Conservation (phyloP, 2,797 vertebrate genomes). For the Myripristis murdjan region DNA sequence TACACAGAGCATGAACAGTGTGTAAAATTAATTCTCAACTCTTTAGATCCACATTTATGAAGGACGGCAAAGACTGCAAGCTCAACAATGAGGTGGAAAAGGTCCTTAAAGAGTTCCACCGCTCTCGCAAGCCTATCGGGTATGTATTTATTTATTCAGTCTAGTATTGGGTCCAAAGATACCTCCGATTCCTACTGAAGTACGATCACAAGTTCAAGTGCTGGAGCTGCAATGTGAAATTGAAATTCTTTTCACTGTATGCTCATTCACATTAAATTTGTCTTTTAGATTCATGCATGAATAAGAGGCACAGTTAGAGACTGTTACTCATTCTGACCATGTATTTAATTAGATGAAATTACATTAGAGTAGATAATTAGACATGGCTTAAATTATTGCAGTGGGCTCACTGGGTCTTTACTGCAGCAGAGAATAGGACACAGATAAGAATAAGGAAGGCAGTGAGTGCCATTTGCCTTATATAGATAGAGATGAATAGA, state of each 20-base stretch:
- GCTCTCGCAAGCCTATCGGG: conserved; percentile 84
- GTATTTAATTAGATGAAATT: conserved; percentile 39
- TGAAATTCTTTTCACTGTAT: too few relatives aligned
- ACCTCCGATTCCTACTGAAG: background rate
- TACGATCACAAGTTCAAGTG: background rate
- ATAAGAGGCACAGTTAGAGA: conserved; percentile 7
- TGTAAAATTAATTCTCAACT: conserved; percentile 16
- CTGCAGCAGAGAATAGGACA: background rate
- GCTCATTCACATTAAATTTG: too few relatives aligned
- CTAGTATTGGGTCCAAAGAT: background rate
- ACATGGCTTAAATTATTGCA: conserved; percentile 35
- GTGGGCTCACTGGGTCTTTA: conserved; percentile 56
- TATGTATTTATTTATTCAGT: conserved; percentile 48
- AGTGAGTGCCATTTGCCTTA: background rate
- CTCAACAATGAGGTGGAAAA: conserved; percentile 81
- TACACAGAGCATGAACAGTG: background rate
- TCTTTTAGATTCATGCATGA: too few relatives aligned
- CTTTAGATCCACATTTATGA: conserved; percentile 79
- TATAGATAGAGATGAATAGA: too few relatives aligned
- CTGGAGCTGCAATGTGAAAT: background rate
- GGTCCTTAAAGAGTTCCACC: conserved; percentile 85
- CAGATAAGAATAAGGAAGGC: conserved; percentile 2
- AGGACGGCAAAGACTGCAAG: conserved; percentile 86
- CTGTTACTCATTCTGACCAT: conserved; percentile 4
- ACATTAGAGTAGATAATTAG: conserved; percentile 38